Evolutionary conservation across 1,140 invertebrate genomes (phyloP).

Genomic region (Atopsyche davidsoni): DNA sequence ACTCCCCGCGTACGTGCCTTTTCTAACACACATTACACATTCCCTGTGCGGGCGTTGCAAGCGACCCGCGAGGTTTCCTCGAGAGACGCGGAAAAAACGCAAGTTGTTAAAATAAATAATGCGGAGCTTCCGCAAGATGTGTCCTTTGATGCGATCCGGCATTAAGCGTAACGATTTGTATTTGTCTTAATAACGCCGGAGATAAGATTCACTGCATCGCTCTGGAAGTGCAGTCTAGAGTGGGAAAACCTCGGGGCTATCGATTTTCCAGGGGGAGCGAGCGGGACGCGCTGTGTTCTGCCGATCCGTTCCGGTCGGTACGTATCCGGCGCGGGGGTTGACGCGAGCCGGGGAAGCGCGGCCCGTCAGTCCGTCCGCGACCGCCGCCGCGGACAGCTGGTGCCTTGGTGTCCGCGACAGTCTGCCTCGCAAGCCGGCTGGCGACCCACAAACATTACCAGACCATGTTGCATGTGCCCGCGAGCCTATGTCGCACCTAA

Average conservation of each 20-base stretch:
- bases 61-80: no score
- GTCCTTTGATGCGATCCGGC: not conserved
- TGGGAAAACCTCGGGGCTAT: slow-evolving; percentile 5
- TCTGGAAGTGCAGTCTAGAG: slow-evolving; percentile 9
- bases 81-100: not conserved
- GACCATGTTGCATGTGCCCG: slow-evolving; percentile 1
- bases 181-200: slow-evolving; percentile 13
- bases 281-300: slow-evolving; percentile 13
- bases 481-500: no score
- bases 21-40: no score
- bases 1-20: not conserved
- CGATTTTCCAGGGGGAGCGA: slow-evolving; percentile 1
- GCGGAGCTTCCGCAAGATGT: not conserved
- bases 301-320: slow-evolving; percentile 7
- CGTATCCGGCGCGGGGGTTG: slow-evolving; percentile 13
- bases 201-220: slow-evolving; percentile 20
- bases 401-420: slow-evolving; percentile 6
- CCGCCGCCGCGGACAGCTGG: slow-evolving; percentile 18
- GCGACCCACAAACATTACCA: not conserved
- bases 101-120: slow-evolving; percentile 4
- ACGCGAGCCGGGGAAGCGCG: slow-evolving; percentile 12
- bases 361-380: slow-evolving; percentile 26
- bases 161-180: slow-evolving; percentile 19
- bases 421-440: not conserved
- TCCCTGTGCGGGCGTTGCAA: no score